Conservation (phyloP, 2,797 vertebrate genomes). For the Pterois miles region DNA sequence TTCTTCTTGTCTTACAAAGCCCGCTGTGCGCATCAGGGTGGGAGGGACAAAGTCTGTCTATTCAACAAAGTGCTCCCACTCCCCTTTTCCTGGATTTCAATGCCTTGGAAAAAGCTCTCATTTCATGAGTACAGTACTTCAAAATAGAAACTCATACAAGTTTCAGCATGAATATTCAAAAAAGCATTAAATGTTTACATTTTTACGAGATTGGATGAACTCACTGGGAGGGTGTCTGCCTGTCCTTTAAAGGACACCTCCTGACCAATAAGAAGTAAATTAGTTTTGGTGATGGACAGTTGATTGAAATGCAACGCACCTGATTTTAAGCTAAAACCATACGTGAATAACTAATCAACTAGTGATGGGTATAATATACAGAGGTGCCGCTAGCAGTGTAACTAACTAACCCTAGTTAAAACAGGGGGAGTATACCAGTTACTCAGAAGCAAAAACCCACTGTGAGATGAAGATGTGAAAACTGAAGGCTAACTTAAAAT, state of each 20-base stretch:
- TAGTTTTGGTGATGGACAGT: constrained; percentile 43
- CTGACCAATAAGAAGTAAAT: constrained; percentile 32
- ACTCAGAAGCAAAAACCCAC: constrained; percentile 61
- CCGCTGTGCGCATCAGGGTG: constrained; percentile 76
- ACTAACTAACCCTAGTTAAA: constrained; percentile 57
- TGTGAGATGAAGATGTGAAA: constrained; percentile 62
- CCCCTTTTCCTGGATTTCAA: constrained; percentile 79
- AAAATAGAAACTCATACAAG: constrained; percentile 77
- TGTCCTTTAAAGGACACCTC: constrained; percentile 41
- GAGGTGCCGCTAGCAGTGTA: constrained; percentile 54
- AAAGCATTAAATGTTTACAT: constrained; percentile 62
- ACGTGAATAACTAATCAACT: constrained; percentile 53
- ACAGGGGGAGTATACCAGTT: constrained; percentile 44
- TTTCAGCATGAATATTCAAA: constrained; percentile 69
- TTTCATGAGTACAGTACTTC: constrained; percentile 88
- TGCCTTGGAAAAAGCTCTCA: constrained; percentile 83
- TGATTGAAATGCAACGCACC: constrained; percentile 72
- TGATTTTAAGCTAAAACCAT: constrained; percentile 64
- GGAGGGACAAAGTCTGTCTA: constrained; percentile 55
- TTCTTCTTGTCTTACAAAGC: constrained; percentile 80
- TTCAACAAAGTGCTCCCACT: constrained; percentile 67
- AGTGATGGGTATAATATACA: constrained; percentile 52
- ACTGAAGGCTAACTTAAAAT: constrained; percentile 56
- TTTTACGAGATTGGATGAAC: constrained; percentile 55
- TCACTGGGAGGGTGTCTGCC: constrained; percentile 36